These are phyloP conservation scores for Scatophagus argus DNA, from an alignment of 2,113 vertebrate species.

Conservation along the genomic window DNA sequence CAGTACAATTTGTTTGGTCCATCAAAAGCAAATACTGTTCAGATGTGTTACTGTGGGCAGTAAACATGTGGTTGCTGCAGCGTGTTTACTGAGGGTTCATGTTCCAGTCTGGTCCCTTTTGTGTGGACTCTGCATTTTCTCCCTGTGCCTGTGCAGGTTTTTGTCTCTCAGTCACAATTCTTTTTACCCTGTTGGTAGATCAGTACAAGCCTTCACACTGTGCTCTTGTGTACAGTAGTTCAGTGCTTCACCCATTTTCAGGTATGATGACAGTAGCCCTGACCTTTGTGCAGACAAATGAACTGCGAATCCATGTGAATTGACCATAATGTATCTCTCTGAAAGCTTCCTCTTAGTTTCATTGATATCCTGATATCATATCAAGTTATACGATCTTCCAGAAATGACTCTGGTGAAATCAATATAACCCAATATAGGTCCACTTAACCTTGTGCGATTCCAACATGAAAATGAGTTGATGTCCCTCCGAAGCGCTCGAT, in stretches of 20 bases:
- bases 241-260: background rate
- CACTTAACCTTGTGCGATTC: constrained; percentile 35
- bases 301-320: background rate
- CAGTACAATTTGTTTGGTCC: too few species aligned
- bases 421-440: constrained; percentile 48
- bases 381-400: constrained; percentile 58
- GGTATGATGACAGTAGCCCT: background rate
- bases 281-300: constrained; percentile 33
- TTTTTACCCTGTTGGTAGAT: background rate
- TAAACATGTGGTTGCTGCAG: too few species aligned
- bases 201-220: background rate
- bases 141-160: too few species aligned
- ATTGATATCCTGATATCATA: constrained; percentile 53
- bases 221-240: background rate
- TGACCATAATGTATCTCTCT: constrained; percentile 27
- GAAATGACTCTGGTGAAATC: constrained; percentile 68
- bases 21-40: too few species aligned
- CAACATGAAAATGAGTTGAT: constrained; percentile 49
- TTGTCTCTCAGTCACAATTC: too few species aligned
- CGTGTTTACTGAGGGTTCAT: too few species aligned
- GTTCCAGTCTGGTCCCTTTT: too few species aligned
- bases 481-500: constrained; percentile 22
- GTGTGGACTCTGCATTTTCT: too few species aligned
- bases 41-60: too few species aligned
- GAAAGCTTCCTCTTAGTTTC: constrained; percentile 43